Base-by-base conservation (phyloP, 2,797 vertebrate genomes). In the Chrysocyon brachyurus region DNA sequence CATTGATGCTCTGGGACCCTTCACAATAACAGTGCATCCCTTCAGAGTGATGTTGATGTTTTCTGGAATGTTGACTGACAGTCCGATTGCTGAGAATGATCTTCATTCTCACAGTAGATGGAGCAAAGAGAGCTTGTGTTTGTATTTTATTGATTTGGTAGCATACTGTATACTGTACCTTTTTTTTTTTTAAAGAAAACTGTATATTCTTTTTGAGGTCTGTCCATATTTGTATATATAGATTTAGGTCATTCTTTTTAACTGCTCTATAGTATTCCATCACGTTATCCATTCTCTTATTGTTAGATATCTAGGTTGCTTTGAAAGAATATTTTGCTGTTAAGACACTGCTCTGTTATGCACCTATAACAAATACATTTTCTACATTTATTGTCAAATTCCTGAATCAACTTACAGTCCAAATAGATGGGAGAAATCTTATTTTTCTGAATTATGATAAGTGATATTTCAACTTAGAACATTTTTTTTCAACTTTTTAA, bases 401-500 rank as follows among this genome's bases (percentile, higher is more conserved):
- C 21, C 15, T 64, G n/a, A 90, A 19, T 73, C 66, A 94, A 78
- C 68, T 64, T 94, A 31, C 77, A 22, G n/a, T 68, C 61, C 54
- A 12, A 64, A 68, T 70, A 75, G 72, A 90, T 94, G 31, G 59
- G 40, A 93, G 70, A 90, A 92, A 78, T 81, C n/a, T 78, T 95
- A n/a, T 64, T 89, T 94, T 49, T 5, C 10, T 31, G 59, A 11
- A 40, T 89, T 33, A 3, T 46, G 11, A 26, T 57, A 87, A 64
- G 12, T 96, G 81, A n/a, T 92, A 57, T 91, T 94, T 96, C 33
- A 93, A 89, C 24, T 57, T 91, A 92, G 88, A 73, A 73, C 22
- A 79, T 57, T 87, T 56, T 90, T 90, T 90, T 81, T 96, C 49
- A 52, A 6, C 61, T 91, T 96, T 68, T 33, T n/a, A 46, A 46